Conservation (phyloP, 2,797 vertebrate species). For the Acanthis flammea region DNA sequence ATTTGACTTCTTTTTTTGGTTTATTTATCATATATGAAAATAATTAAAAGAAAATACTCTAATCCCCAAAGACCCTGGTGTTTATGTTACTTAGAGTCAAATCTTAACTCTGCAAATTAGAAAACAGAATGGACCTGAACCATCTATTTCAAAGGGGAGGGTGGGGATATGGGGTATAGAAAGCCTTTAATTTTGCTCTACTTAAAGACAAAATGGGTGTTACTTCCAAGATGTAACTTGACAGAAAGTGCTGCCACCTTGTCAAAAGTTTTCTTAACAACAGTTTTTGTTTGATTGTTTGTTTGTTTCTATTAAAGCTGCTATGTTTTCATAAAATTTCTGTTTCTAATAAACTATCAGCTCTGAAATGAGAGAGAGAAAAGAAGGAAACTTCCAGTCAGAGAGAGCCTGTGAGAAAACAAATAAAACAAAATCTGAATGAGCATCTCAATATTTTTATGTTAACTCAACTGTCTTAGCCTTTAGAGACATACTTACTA, state of each 20-base stretch:
- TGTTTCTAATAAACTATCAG: not conserved
- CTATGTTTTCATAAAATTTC: not conserved
- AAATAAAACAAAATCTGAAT: not conserved
- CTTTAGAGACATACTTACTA: not conserved
- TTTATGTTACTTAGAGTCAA: not conserved
- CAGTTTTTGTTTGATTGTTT: not conserved
- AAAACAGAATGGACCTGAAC: not conserved
- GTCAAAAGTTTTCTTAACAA: not conserved
- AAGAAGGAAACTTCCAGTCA: not conserved
- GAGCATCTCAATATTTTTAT: not conserved
- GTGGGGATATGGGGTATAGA: fast-evolving
- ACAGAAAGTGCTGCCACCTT: not conserved
- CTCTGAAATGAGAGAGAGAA: not conserved
- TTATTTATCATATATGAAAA: conserved; percentile 39
- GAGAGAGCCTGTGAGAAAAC: not conserved
- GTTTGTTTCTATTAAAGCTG: not conserved
- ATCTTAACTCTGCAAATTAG: not conserved
- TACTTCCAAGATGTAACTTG: not conserved
- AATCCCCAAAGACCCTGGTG: not conserved
- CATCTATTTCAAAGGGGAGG: not conserved
- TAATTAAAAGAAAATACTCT: conserved; percentile 40
- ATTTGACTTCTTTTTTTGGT: not conserved
- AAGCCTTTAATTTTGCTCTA: not conserved
- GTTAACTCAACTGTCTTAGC: not conserved
- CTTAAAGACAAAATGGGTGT: not conserved